A percentile compares a stretch with the other conserved stretches of the same genome.
phyloP scores from a whole-genome alignment of 30 jellyfish, hydroid and myxozoan species.

The Calvadosia cruxmelitensis region DNA sequence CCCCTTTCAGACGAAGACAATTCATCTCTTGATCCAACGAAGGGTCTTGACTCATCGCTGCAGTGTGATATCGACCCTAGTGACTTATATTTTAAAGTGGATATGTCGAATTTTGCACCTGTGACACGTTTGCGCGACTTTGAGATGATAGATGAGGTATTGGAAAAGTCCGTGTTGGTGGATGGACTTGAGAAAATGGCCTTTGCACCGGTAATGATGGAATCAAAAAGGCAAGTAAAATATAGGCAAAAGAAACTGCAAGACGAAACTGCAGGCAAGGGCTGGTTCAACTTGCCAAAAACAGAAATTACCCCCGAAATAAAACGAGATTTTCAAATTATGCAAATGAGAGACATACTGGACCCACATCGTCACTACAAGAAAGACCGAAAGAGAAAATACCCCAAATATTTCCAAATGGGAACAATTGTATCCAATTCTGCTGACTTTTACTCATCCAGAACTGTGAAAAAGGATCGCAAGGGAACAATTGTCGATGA shows the following conservation, averaged over 20 bases:
- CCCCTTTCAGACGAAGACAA: too few species aligned
- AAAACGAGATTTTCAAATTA: slow-evolving; percentile 68
- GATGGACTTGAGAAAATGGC: slow-evolving; percentile 60
- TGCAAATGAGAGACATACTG: slow-evolving; percentile 69
- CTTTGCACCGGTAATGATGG: slow-evolving; percentile 30
- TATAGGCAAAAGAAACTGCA: slow-evolving; percentile 19
- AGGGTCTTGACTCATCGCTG: too few species aligned
- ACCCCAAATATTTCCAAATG: slow-evolving; percentile 67
- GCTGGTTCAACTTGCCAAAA: slow-evolving; percentile 92
- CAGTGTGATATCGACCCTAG: slow-evolving; percentile 48
- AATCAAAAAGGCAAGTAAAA: slow-evolving; percentile 20
- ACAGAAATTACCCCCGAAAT: slow-evolving; percentile 71
- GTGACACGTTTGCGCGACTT: not conserved
- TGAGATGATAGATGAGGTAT: slow-evolving; percentile 9
- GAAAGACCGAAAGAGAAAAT: slow-evolving; percentile 33
- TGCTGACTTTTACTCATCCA: slow-evolving; percentile 68
- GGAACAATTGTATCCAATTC: slow-evolving; percentile 86
- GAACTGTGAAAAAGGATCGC: slow-evolving; percentile 52
- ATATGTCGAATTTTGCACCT: not conserved
- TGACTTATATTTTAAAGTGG: not conserved
- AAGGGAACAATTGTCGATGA: slow-evolving; percentile 79
- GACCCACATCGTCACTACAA: slow-evolving; percentile 78
- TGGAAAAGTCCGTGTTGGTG: slow-evolving; percentile 50
- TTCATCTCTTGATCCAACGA: too few species aligned
- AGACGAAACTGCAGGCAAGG: slow-evolving; percentile 92